Base-by-base conservation (phyloP, 2,888 invertebrate genomes). In the Yponomeuta sedellus region DNA sequence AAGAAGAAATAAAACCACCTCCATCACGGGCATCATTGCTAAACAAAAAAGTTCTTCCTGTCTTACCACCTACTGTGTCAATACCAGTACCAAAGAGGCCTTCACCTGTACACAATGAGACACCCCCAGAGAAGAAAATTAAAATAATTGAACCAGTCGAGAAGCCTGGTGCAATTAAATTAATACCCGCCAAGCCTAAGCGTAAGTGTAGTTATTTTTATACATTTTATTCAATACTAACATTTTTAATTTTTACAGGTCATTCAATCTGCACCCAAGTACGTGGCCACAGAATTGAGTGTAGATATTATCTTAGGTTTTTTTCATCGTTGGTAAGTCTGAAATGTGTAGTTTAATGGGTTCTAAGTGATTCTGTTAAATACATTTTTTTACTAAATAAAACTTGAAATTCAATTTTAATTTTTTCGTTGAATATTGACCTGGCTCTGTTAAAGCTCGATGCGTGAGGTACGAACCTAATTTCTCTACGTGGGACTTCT, bases 151-250 rank as follows among this genome's bases (percentile, higher is more conserved):
- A 92, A 68, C 83, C 85, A 68, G 86, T 93, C 57, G 96, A 96
- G 77, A 94, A 95, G 82, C 95, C 95, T 52, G 96, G 96, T 72
- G 93, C 95, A 72, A 96, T 97, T 73, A 97, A 97, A 92, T 89
- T 97, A 72, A 97, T 97, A 76, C 95, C 97, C 74, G 94, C 97
- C 71, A 96, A 97, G 92, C 95, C 95, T 72, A 97, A 96, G 94
- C 96, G 97, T 98, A 95, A 96, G 97, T 96, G 93, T 92, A 71
- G 66, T 75, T 73, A 16, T 70, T 70, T 70, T 71, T 70, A 66
- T 67, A 72, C 66, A 67, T 22, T 40, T 70, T 65, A 69, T 73
- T 57, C 68, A 69, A 70, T 68, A 70, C 73, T 89, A 83, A 91
- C 75, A 61, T 78, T 70, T 80, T 82, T 74, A 82, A 80, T 85